Percentiles rank a stretch among this genome's conserved stretches.
Conservation (phyloP, 2,888 invertebrate genomes). For the Tenthredo livida region DNA sequence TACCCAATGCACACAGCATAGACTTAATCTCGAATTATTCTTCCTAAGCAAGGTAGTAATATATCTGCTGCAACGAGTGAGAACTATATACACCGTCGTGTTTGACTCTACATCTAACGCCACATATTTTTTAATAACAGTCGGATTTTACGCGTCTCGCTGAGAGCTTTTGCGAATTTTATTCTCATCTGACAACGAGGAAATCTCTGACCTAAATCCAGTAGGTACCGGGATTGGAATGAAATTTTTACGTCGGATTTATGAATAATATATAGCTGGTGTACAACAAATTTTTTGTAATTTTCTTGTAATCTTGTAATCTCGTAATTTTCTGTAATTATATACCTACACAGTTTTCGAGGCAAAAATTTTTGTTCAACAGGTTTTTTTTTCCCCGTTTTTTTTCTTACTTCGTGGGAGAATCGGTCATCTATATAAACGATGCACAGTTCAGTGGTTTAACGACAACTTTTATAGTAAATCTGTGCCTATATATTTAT, state of each 20-base stretch:
- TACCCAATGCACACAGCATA: background rate
- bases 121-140: slow-evolving; percentile 42
- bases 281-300: background rate
- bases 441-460: slow-evolving; percentile 18
- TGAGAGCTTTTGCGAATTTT: slow-evolving; percentile 30
- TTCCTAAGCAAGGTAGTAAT: background rate
- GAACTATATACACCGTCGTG: background rate
- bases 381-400: too few relatives aligned
- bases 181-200: background rate
- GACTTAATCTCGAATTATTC: background rate
- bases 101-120: slow-evolving; percentile 1
- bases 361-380: too few relatives aligned
- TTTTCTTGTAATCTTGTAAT: too few relatives aligned
- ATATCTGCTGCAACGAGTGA: background rate
- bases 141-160: background rate
- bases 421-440: background rate
- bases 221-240: background rate
- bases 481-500: slow-evolving; percentile 20
- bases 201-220: slow-evolving; percentile 42
- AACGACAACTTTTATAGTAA: slow-evolving; percentile 9
- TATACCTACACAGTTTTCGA: background rate
- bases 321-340: background rate
- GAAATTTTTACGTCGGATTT: background rate
- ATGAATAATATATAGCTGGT: background rate
- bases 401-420: background rate